Evolutionary conservation across 1,140 invertebrate genomes (phyloP).

Genomic region (Saccostrea glomerata): DNA sequence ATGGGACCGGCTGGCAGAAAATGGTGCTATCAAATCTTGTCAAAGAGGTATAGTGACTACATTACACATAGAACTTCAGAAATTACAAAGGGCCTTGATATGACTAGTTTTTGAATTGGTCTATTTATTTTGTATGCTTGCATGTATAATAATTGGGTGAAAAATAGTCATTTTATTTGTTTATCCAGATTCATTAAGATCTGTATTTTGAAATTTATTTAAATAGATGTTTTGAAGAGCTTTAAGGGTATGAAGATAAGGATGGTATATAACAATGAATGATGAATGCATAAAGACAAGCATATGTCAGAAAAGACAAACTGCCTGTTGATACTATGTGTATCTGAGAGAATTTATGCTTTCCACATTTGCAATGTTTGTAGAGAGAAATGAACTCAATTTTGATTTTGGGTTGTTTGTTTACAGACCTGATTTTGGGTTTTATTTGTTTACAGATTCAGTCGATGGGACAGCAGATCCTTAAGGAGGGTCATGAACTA

Average conservation of each 20-base stretch:
- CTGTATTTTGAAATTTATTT: no score
- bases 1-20: constrained; percentile 86
- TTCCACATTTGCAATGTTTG: no score
- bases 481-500: constrained; percentile 38
- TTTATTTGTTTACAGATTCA: constrained; percentile 61
- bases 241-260: no score
- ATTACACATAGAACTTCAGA: no score
- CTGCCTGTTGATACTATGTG: constrained; percentile 16
- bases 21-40: constrained; percentile 84
- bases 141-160: no score
- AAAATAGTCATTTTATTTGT: no score
- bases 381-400: neutral
- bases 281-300: constrained; percentile 39
- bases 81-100: no score
- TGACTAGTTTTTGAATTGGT: no score
- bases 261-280: neutral
- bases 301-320: constrained; percentile 39
- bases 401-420: neutral
- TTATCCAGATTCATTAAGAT: no score
- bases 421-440: no score
- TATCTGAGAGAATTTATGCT: neutral
- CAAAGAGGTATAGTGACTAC: constrained; percentile 79
- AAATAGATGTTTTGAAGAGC: no score
- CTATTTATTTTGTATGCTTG: no score
- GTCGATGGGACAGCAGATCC: constrained; percentile 57